phyloP scores from a whole-genome alignment of 1,140 invertebrate species.

The Lordiphosa mommai region DNA sequence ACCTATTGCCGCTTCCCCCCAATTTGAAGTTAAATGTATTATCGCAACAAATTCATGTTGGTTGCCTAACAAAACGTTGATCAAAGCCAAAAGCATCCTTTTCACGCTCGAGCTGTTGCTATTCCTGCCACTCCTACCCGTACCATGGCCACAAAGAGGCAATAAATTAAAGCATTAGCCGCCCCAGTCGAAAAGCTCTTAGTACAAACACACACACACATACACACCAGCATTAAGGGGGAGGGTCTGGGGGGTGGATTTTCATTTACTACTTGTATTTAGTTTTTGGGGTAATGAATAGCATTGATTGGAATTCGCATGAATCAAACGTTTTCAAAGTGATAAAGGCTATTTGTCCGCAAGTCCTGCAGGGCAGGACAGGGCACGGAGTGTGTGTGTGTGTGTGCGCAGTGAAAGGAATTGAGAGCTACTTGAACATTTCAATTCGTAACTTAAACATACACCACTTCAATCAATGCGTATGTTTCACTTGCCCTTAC shows the following conservation, averaged over 20 bases:
- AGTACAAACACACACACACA: constrained; percentile 17
- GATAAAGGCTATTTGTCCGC: constrained; percentile 29
- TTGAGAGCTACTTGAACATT: constrained; percentile 2
- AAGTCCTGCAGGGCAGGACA: background rate
- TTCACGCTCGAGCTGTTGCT: constrained; percentile 38
- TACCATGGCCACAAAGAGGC: constrained; percentile 28
- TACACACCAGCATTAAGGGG: background rate
- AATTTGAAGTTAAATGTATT: constrained; percentile 4
- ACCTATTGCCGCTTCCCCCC: constrained; percentile 25
- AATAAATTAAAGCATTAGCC: constrained; percentile 59
- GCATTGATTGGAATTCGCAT: constrained; percentile 56
- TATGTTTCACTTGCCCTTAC: background rate
- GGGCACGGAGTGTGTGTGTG: background rate
- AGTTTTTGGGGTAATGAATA: constrained; percentile 52
- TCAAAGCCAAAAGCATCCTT: constrained; percentile 54
- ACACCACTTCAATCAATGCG: constrained; percentile 10
- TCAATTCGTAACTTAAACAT: constrained; percentile 3
- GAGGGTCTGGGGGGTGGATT: background rate
- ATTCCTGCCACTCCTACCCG: constrained; percentile 1
- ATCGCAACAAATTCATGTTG: constrained; percentile 52
- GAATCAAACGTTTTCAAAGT: constrained; percentile 47
- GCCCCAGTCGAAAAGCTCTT: constrained; percentile 41
- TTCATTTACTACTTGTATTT: constrained; percentile 30
- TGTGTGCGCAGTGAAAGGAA: background rate
- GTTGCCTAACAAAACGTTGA: constrained; percentile 57